Conservation (phyloP, 2,888 invertebrate species). For the Macaria notata region DNA sequence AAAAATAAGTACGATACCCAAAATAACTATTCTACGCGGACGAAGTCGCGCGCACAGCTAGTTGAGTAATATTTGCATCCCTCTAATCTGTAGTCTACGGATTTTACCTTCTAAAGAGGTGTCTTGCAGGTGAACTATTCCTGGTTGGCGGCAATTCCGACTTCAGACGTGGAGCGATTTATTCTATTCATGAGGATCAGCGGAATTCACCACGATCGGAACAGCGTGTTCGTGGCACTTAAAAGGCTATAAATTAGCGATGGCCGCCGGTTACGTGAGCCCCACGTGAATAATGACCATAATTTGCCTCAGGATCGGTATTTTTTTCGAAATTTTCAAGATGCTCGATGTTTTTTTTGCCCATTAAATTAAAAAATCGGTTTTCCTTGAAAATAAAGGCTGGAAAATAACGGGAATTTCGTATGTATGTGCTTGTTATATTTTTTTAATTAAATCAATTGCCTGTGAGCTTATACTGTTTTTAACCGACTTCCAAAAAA, state of each 20-base stretch:
- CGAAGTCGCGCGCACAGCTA: too few species aligned
- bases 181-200: slow-evolving; percentile 48
- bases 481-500: too few species aligned
- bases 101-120: too few species aligned
- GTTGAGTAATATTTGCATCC: too few species aligned
- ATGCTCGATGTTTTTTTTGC: neutral
- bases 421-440: too few species aligned
- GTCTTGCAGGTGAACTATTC: slow-evolving; percentile 1
- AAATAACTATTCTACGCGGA: too few species aligned
- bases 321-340: slow-evolving; percentile 7
- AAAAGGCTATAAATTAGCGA: slow-evolving; percentile 69
- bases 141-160: slow-evolving; percentile 32
- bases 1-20: too few species aligned
- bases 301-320: slow-evolving; percentile 19
- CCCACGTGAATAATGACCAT: slow-evolving; percentile 57
- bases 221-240: slow-evolving; percentile 64
- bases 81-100: too few species aligned
- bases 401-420: too few species aligned
- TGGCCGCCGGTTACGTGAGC: slow-evolving; percentile 52
- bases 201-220: slow-evolving; percentile 50
- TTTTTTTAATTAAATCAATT: too few species aligned
- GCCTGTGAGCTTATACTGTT: too few species aligned
- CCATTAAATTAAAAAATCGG: neutral
- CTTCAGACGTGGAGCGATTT: slow-evolving; percentile 41
- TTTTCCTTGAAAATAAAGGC: too few species aligned